These are phyloP conservation scores for Palythoa heliodiscus DNA, from an alignment of 92 coral and sea anemone genomes.

Conservation along the genomic window DNA sequence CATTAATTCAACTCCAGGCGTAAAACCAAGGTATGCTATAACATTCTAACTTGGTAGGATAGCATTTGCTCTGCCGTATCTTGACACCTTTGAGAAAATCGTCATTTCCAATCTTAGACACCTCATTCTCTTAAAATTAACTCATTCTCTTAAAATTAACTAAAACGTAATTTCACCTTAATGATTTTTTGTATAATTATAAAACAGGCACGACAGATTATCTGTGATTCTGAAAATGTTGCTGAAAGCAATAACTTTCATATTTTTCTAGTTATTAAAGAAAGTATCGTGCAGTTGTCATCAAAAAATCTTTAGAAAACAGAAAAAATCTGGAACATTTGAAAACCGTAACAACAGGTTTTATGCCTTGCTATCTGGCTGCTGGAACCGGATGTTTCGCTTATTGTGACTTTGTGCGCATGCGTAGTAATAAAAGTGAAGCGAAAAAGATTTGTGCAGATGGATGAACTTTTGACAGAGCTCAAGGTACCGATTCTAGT, in stretches of 20 bases:
- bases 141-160: no score
- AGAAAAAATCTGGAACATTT: neutral
- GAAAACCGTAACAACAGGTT: constrained; percentile 5
- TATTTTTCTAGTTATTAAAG: neutral
- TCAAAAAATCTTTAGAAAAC: neutral
- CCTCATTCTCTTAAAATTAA: no score
- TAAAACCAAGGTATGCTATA: no score
- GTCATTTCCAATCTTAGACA: no score
- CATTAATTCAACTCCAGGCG: no score
- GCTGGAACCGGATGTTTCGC: neutral
- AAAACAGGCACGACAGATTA: neutral
- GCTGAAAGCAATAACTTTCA: neutral
- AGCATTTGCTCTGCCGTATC: no score
- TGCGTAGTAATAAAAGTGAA: neutral
- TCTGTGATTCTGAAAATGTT: neutral
- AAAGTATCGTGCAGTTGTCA: neutral
- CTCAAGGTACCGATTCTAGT: neutral
- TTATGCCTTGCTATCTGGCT: neutral
- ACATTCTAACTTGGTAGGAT: no score
- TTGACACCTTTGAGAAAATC: no score
- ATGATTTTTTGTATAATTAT: neutral
- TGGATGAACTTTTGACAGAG: neutral
- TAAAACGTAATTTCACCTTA: neutral
- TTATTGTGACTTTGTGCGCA: neutral
- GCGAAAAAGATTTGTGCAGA: no score